Evolutionary conservation across 2,888 invertebrate genomes (phyloP).

Genomic region (Petrolisthes cinctipes): DNA sequence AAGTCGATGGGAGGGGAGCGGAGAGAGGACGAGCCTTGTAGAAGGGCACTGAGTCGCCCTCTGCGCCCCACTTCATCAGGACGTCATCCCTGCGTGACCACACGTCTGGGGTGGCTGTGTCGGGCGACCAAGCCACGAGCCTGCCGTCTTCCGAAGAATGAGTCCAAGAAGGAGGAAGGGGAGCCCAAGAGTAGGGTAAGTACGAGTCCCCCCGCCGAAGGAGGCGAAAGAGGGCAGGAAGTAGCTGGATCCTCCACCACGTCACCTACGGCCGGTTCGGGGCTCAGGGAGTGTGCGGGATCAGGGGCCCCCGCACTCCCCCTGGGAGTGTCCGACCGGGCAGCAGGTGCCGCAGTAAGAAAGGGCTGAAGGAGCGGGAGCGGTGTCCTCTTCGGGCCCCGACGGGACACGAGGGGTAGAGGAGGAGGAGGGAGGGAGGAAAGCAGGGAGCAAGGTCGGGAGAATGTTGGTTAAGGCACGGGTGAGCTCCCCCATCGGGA

Average conservation of each 20-base stretch:
- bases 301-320: no score
- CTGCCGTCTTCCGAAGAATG: no score
- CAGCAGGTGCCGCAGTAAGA: background rate
- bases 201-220: no score
- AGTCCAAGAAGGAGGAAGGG: background rate
- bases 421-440: no score
- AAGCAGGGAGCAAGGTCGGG: no score
- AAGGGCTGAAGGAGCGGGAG: no score
- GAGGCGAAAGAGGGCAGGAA: background rate
- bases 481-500: no score
- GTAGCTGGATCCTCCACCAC: background rate
- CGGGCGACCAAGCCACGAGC: no score
- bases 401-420: no score
- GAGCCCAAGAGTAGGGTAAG: background rate
- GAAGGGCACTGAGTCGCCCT: background rate
- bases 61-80: background rate
- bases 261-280: background rate
- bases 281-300: no score
- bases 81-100: background rate
- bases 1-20: background rate
- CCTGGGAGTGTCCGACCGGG: background rate
- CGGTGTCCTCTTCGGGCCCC: no score
- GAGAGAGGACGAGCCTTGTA: background rate
- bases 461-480: no score
- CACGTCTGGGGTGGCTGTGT: background rate